Percentiles rank a stretch among this genome's conserved stretches.
These are phyloP conservation scores for Stichodactyla mertensii DNA, from an alignment of 64 coral and sea anemone species.

Conservation along the genomic window DNA sequence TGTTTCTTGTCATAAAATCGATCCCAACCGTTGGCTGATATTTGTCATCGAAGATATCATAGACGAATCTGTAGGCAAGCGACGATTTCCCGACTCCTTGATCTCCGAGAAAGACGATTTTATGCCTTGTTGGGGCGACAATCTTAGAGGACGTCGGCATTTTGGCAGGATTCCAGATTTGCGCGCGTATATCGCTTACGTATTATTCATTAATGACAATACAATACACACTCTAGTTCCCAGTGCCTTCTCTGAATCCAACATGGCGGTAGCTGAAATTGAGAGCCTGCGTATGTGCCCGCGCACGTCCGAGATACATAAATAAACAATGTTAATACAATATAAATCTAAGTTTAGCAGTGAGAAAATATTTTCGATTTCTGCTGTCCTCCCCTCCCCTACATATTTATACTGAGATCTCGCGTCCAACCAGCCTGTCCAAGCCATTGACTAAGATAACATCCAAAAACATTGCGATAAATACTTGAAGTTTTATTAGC, in stretches of 20 bases:
- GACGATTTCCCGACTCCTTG: conserved; percentile 95
- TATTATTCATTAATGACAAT: not conserved
- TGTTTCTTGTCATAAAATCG: conserved; percentile 86
- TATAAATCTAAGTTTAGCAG: no score
- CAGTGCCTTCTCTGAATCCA: not conserved
- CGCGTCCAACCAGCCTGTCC: no score
- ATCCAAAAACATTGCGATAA: no score
- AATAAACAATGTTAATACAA: no score
- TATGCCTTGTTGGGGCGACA: conserved; percentile 23
- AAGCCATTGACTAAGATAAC: no score
- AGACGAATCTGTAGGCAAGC: conserved; percentile 72
- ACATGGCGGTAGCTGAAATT: no score
- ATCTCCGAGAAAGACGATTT: conserved; percentile 86
- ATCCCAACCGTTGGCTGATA: conserved; percentile 93
- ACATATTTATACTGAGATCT: no score
- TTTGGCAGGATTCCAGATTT: not conserved
- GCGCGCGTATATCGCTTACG: not conserved
- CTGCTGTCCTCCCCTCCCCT: no score
- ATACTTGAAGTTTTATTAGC: no score
- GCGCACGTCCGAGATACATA: no score
- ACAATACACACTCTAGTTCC: not conserved
- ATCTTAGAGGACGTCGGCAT: not conserved
- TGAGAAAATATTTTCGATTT: no score
- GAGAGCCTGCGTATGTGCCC: no score
- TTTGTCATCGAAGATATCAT: conserved; percentile 85